Base-by-base conservation (phyloP, 2,888 invertebrate genomes). In the Limnephilus rhombicus region DNA sequence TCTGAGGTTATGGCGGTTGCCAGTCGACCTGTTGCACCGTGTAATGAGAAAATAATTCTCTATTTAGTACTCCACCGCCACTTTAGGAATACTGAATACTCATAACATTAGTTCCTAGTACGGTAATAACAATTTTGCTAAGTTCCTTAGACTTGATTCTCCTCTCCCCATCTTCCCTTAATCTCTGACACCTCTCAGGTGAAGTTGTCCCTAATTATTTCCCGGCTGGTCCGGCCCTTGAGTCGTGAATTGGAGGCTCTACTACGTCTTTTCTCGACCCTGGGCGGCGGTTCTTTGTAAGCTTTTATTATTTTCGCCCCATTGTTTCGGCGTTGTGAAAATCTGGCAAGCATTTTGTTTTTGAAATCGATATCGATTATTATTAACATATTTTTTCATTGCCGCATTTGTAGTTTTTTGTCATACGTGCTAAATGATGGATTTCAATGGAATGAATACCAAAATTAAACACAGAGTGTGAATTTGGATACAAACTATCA, bases 251-350 rank as follows among this genome's bases (percentile, higher is more conserved):
- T 68, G 68, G n/a, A 68, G 24, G 24, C 53, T 24, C 49, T 45
- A n/a, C 15, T 45, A n/a, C 49, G 24, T 45, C 49, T 82, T 45
- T 37, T 45, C 82, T 34, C 82, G 53, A 68, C 87, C 87, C 53
- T 49, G 41, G n/a, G 90, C 90, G 80, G 49, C 82, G 90, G 82
- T 45, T 80, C 90, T 90, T 90, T 90, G 90, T 1, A 15, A 41
- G 24, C 13, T 90, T 90, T 90, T 90, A 90, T 90, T 83, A 85
- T 85, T 83, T 83, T 89, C 90, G 82, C 7, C 29, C 34, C 90
- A 90, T 90, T 85, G 90, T 85, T 83, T 90, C 29, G 45, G 68
- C 90, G n/a, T 81, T 81, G 82, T n/a, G 85, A 41, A 89, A 90
- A 90, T 90, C 90, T 82, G 90, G 85, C 53, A 24, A 34, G 80